A percentile compares a stretch with the other conserved stretches of the same genome.
Conservation (phyloP, 2,797 vertebrate genomes). For the Eulemur rubriventer region DNA sequence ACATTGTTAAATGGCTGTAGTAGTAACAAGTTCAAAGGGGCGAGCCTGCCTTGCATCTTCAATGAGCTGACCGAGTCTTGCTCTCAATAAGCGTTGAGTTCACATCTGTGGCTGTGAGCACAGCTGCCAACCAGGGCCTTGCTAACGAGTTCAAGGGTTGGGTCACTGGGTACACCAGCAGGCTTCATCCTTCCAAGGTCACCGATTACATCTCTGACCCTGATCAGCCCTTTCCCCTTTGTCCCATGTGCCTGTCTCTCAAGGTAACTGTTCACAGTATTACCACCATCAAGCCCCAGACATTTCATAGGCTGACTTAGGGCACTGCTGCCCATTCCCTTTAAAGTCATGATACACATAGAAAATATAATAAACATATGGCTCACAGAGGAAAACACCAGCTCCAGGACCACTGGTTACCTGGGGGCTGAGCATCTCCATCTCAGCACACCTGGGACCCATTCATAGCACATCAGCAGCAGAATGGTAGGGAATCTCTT, state of each 20-base stretch:
- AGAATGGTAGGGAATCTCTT: background rate
- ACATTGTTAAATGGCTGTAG: conserved; percentile 60
- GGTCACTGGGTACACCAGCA: background rate
- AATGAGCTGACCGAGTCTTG: background rate
- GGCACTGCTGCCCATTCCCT: background rate
- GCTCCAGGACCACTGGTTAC: background rate
- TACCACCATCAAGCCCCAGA: background rate
- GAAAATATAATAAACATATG: background rate
- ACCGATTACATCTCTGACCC: background rate
- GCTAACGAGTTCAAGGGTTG: conserved; percentile 29
- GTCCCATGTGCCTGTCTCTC: background rate
- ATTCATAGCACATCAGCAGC: background rate
- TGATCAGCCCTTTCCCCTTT: background rate
- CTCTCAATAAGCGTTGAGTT: background rate
- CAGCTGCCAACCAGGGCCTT: background rate
- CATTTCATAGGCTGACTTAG: background rate
- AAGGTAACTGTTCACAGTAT: background rate
- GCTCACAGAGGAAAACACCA: background rate
- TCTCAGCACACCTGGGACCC: background rate
- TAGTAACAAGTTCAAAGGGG: conserved; percentile 53
- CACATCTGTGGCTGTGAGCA: background rate
- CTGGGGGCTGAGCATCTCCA: background rate
- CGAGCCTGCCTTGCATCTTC: background rate
- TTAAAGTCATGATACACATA: background rate
- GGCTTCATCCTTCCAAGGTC: background rate